Evolutionary conservation across 2,888 invertebrate genomes (phyloP).

Genomic region (Tanytarsus gracilentus): DNA sequence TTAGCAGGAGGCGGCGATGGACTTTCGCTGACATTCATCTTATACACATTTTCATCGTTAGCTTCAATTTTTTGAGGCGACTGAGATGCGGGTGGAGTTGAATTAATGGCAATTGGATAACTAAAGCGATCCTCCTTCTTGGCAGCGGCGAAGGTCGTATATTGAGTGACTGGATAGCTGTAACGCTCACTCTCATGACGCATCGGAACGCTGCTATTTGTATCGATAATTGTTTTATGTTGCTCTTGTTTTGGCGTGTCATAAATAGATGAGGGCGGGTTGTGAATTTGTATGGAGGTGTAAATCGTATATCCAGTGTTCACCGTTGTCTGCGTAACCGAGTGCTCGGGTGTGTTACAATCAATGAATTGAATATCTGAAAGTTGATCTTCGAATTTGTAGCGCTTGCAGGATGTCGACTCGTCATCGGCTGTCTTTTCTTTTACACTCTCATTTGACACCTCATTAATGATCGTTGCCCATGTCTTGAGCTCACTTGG

Average conservation of each 20-base stretch:
- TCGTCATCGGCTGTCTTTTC: constrained; percentile 40
- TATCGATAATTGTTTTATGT: constrained; percentile 29
- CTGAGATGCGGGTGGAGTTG: background rate
- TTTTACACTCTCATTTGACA: constrained; percentile 31
- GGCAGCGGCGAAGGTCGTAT: constrained; percentile 36
- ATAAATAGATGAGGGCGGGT: constrained; percentile 36
- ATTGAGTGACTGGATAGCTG: constrained; percentile 42
- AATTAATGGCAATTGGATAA: constrained; percentile 36
- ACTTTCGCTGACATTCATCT: constrained; percentile 11
- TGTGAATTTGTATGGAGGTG: constrained; percentile 41
- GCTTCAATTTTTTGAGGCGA: background rate
- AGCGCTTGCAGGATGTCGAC: constrained; percentile 50
- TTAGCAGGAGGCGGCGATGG: background rate
- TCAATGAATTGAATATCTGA: constrained; percentile 74
- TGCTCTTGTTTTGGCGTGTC: constrained; percentile 17
- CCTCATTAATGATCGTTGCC: constrained; percentile 25
- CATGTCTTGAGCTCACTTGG: constrained; percentile 33
- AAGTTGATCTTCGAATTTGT: constrained; percentile 66
- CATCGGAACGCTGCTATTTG: background rate
- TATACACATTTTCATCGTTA: background rate
- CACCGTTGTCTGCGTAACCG: constrained; percentile 34
- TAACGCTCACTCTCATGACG: constrained; percentile 34
- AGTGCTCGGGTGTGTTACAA: constrained; percentile 62
- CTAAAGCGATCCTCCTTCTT: constrained; percentile 41
- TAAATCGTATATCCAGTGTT: constrained; percentile 36